These are phyloP conservation scores for Mesopsocus fuscifrons DNA, from an alignment of 2,888 invertebrate species.

Conservation along the genomic window DNA sequence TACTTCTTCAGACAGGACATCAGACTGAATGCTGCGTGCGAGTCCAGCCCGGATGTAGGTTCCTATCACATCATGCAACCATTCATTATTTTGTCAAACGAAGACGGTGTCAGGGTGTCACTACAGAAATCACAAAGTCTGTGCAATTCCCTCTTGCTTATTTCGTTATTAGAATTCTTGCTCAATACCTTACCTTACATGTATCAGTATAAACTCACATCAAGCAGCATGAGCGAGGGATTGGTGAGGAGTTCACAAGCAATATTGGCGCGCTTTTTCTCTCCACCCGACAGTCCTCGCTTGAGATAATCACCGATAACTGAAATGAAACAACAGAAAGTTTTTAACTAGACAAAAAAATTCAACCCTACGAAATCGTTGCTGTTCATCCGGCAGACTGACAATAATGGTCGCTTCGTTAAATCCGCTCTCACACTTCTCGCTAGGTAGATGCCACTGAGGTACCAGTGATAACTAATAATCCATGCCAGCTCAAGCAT, in stretches of 20 bases:
- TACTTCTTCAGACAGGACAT: slow-evolving; percentile 54
- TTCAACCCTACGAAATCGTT: background rate
- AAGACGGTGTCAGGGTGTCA: no score
- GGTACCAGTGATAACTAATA: no score
- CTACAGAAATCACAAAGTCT: background rate
- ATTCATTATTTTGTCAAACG: no score
- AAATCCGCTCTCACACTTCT: no score
- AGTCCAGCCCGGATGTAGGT: slow-evolving; percentile 66
- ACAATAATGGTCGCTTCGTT: background rate
- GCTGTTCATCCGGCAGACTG: background rate
- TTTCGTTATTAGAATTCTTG: no score
- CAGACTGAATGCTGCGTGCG: slow-evolving; percentile 53
- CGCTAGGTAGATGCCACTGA: no score
- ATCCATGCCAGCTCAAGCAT: no score
- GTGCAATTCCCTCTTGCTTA: no score
- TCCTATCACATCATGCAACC: slow-evolving; percentile 49
- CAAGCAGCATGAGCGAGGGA: slow-evolving; percentile 56
- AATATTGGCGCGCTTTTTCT: slow-evolving; percentile 65
- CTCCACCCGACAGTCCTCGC: slow-evolving; percentile 61
- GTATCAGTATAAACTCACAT: slow-evolving; percentile 34
- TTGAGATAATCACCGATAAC: slow-evolving; percentile 56
- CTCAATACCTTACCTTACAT: no score
- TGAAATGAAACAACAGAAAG: slow-evolving; percentile 20
- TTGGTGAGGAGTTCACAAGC: slow-evolving; percentile 66
- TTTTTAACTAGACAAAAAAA: slow-evolving; percentile 2